Conservation (phyloP, 35 echinoderm and acorn worm genomes). For the Acanthaster planci region DNA sequence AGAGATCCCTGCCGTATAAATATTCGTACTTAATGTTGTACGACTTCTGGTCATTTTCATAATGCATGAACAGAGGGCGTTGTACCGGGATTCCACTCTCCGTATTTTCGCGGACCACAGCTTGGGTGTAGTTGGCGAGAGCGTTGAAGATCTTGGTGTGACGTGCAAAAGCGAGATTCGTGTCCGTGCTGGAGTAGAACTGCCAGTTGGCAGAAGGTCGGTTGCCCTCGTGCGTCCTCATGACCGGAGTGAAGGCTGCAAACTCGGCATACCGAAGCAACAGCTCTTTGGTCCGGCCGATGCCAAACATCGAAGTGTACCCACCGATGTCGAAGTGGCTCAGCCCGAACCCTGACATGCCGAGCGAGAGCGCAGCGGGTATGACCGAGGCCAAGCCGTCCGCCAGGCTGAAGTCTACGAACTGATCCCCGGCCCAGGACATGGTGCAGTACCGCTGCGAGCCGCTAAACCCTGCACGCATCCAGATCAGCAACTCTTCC, state of each 20-base stretch:
- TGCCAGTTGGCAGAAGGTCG: conserved; percentile 88
- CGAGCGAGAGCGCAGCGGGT: conserved; percentile 77
- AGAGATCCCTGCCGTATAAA: conserved; percentile 76
- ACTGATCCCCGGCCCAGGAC: conserved; percentile 86
- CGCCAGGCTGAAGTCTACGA: conserved; percentile 84
- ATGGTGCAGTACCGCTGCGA: conserved; percentile 79
- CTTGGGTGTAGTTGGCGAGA: conserved; percentile 68
- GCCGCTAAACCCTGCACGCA: conserved; percentile 92
- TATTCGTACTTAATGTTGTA: conserved; percentile 90
- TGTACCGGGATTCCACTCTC: conserved; percentile 76
- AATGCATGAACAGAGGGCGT: conserved; percentile 95
- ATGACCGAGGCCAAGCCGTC: conserved; percentile 95
- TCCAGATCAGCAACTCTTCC: conserved; percentile 88
- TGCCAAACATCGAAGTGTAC: conserved; percentile 87
- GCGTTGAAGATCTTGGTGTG: conserved; percentile 64
- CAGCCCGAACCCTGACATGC: conserved; percentile 83
- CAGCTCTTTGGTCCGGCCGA: conserved; percentile 88
- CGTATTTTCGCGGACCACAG: conserved; percentile 60
- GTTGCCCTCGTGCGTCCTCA: conserved; percentile 95
- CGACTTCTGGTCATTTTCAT: conserved; percentile 57
- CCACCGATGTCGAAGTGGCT: conserved; percentile 95
- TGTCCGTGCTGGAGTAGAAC: conserved; percentile 76
- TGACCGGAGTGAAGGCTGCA: conserved; percentile 94
- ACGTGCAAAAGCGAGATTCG: conserved; percentile 66
- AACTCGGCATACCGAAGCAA: conserved; percentile 86